Percentiles rank a stretch among this genome's conserved stretches.
phyloP scores from a whole-genome alignment of 2,888 invertebrate genomes.

The Netelia melanura region DNA sequence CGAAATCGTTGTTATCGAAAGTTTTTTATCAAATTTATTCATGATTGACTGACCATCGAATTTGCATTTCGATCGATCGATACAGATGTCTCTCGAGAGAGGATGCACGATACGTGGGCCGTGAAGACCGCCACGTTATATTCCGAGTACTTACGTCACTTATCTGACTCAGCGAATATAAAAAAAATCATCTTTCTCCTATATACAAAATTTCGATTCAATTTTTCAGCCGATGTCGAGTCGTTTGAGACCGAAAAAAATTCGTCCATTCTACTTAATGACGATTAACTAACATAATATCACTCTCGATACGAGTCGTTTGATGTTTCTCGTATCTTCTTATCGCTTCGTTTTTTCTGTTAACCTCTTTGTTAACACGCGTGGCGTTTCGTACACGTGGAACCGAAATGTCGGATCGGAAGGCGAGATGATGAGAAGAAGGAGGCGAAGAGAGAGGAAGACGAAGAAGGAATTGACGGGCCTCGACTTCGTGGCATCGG shows the following conservation, averaged over 20 bases:
- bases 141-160: conserved; percentile 16
- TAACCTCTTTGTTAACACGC: neutral
- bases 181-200: neutral
- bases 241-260: neutral
- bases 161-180: conserved; percentile 11
- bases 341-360: neutral
- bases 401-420: neutral
- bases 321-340: neutral
- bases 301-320: neutral
- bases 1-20: neutral
- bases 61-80: no score
- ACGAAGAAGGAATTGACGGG: conserved; percentile 34
- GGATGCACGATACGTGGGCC: neutral
- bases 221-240: neutral
- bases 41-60: no score
- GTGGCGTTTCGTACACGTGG: neutral
- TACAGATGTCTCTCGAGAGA: neutral
- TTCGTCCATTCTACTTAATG: neutral
- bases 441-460: conserved; percentile 5
- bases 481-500: conserved; percentile 7
- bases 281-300: neutral
- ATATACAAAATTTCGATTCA: conserved; percentile 5
- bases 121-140: neutral
- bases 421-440: neutral
- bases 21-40: neutral